phyloP scores from a whole-genome alignment of 2,888 invertebrate genomes.

The Zhuqinia jingwanae region DNA sequence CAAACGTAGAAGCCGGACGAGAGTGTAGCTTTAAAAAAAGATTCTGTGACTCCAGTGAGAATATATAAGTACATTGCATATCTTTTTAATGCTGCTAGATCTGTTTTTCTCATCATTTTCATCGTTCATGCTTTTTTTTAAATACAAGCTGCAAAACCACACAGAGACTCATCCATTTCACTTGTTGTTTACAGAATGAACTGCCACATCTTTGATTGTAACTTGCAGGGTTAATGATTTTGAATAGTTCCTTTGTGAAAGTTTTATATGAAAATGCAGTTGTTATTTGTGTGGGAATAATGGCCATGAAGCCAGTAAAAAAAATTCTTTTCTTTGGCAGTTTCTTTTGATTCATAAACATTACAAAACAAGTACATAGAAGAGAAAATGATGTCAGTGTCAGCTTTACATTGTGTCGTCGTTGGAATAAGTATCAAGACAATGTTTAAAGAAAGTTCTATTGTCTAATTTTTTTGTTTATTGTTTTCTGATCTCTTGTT shows the following conservation, averaged over 20 bases:
- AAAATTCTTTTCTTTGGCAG: neutral
- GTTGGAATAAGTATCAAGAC: neutral
- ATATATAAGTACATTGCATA: no score
- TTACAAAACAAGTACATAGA: no score
- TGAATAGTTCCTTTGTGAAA: no score
- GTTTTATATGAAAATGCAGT: no score
- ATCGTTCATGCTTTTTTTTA: no score
- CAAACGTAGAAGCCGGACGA: neutral
- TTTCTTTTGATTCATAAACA: no score
- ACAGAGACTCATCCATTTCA: no score
- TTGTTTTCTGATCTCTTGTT: neutral
- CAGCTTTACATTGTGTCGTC: neutral
- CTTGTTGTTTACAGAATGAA: neutral
- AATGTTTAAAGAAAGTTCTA: neutral
- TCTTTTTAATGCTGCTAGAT: no score
- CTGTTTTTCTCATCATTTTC: no score
- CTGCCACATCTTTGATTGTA: neutral
- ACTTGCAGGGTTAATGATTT: neutral
- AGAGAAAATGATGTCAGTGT: neutral
- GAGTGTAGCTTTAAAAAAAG: neutral
- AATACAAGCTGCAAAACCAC: no score
- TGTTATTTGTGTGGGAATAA: no score
- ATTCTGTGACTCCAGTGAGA: neutral
- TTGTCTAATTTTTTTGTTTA: neutral
- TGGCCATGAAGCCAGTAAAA: no score